Percentiles rank a stretch among this genome's conserved stretches.
Evolutionary conservation across 2,113 vertebrate species (phyloP).

Genomic region (Ictalurus furcatus): DNA sequence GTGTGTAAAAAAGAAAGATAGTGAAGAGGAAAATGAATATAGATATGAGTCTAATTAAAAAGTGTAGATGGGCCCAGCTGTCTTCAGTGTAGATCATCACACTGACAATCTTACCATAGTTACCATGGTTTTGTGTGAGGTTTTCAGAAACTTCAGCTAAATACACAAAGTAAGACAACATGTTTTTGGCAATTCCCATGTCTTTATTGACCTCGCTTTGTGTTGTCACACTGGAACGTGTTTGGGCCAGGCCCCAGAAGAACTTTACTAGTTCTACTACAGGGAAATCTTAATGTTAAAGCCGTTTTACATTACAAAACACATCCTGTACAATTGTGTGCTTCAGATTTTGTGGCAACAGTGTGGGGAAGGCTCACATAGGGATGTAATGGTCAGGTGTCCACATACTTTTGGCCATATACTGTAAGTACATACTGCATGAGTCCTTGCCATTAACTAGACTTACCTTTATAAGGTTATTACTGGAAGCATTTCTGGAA

Average conservation of each 20-base stretch:
- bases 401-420: neutral
- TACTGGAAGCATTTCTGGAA: neutral
- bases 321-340: neutral
- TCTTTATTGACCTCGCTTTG: neutral
- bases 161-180: neutral
- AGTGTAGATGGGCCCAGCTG: neutral
- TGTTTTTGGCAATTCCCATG: neutral
- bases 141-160: neutral
- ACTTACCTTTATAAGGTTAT: neutral
- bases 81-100: neutral
- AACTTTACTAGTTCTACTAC: neutral
- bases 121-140: neutral
- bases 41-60: conserved; percentile 12
- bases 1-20: neutral
- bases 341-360: neutral
- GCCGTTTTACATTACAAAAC: neutral
- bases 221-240: neutral
- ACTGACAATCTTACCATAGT: neutral
- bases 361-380: neutral
- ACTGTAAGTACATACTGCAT: neutral
- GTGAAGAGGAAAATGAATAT: neutral
- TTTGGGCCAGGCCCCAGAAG: too few species aligned
- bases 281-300: neutral
- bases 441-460: neutral
- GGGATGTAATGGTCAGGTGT: neutral